Evolutionary conservation across 2,888 invertebrate species (phyloP).

Genomic region (Drosophila planitibia): DNA sequence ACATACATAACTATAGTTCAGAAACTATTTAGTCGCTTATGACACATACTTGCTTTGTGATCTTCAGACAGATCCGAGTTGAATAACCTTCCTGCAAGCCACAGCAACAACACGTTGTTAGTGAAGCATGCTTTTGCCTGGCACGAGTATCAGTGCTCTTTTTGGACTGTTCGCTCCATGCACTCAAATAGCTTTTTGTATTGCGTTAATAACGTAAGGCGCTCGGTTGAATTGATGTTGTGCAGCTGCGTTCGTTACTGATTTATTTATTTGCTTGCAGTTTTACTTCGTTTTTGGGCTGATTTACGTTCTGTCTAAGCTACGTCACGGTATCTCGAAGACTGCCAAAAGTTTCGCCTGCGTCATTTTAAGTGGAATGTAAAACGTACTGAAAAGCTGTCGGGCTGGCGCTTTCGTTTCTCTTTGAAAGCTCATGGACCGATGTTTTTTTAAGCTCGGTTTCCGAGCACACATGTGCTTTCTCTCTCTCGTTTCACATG

Average conservation of each 20-base stretch:
- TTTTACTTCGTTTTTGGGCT: conserved; percentile 10
- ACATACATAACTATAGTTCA: conserved; percentile 4
- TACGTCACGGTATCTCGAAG: conserved; percentile 64
- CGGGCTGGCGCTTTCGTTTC: conserved; percentile 41
- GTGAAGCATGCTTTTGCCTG: conserved; percentile 43
- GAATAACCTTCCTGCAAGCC: conserved; percentile 55
- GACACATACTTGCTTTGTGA: conserved; percentile 18
- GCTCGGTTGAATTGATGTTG: conserved; percentile 11
- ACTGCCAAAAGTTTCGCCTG: conserved; percentile 64
- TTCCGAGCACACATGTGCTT: conserved; percentile 31
- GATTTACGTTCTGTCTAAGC: conserved; percentile 53
- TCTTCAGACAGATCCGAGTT: conserved; percentile 35
- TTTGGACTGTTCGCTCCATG: conserved; percentile 28
- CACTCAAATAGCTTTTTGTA: conserved; percentile 42
- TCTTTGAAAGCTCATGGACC: conserved; percentile 46
- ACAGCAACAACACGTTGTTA: conserved; percentile 32
- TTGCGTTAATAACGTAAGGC: conserved; percentile 17
- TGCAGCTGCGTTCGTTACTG: conserved; percentile 2
- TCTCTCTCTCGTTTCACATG: background rate
- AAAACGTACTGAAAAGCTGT: conserved; percentile 55
- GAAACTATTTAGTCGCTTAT: conserved; percentile 10
- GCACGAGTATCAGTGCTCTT: conserved; percentile 42
- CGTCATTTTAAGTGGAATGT: conserved; percentile 49
- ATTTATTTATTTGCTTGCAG: conserved; percentile 5
- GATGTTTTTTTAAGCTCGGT: conserved; percentile 53